Base-by-base conservation (phyloP, 2,888 invertebrate genomes). In the Eupithecia subfuscata region DNA sequence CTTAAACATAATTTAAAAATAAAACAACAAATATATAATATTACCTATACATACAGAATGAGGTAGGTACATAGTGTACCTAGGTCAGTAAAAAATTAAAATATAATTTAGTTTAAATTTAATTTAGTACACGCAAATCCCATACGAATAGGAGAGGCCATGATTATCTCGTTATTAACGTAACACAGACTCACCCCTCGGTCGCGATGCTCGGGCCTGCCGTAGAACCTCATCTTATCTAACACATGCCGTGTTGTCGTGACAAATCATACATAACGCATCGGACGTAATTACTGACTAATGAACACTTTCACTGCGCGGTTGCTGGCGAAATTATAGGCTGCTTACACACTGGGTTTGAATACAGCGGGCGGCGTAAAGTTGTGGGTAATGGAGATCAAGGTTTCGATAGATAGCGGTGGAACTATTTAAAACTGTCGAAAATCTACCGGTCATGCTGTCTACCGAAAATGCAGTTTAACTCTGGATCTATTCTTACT, bases 231-330 rank as follows among this genome's bases (percentile, higher is more conserved):
- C n/a, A n/a, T n/a, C 34, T 34, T 64, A 60, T 25, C 60, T 34
- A 64, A 64, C 18, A 64, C 64, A 34, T 25, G 5, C 16, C 30
- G 25, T 64, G 60, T 60, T 60, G 37, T 40, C 22, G 12, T 40
- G 40, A 67, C 67, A 37, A 40, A 67, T n/a, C 12, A 67, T 22
- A 40, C 67, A 67, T 67, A 67, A 67, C 67, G 40, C 67, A 67
- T 67, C 37, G 68, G 69, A 69, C 69, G 69, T 52, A 69, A 69
- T 69, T 69, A 69, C 45, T 52, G 69, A 48, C 48, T 69, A 69
- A 69, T 69, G 69, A 69, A 25, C 25, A 69, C 69, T 69, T 69
- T 69, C 69, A 30, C 67, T 68, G 64, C 64, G 64, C 60, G 25
- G 64, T 67, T 37, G n/a, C 67, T 67, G 34, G 67, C 67, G 67